Evolutionary conservation across 2,888 invertebrate species (phyloP).

Genomic region (Mesoligia furuncula): DNA sequence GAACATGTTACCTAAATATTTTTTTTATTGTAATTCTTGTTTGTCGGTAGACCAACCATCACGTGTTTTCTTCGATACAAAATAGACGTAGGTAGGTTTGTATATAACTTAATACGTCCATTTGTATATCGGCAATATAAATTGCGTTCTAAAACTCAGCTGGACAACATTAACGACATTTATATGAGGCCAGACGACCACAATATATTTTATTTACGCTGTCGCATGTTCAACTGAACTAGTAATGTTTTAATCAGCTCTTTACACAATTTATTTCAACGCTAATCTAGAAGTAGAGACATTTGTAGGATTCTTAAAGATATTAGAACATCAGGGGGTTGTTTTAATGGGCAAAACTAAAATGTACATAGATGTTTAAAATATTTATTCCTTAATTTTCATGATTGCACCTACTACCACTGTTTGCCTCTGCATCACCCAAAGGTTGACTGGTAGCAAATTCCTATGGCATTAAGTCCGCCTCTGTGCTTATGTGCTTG

Average conservation of each 20-base stretch:
- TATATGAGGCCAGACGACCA: conserved; percentile 51
- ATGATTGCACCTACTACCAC: neutral
- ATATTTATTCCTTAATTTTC: too few relatives aligned
- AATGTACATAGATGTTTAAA: neutral
- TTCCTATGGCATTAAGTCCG: neutral
- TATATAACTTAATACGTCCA: conserved; percentile 9
- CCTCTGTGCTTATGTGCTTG: neutral
- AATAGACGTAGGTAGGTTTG: neutral
- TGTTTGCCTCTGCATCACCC: neutral
- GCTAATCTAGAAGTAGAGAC: conserved; percentile 43
- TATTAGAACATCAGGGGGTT: neutral
- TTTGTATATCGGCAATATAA: conserved; percentile 50
- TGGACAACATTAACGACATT: conserved; percentile 45
- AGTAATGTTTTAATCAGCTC: conserved; percentile 63
- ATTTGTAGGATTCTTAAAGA: conserved; percentile 11
- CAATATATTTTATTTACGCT: conserved; percentile 60
- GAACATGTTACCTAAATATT: neutral
- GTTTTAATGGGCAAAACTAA: neutral
- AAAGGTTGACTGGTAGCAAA: neutral
- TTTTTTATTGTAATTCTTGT: neutral
- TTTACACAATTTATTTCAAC: conserved; percentile 57
- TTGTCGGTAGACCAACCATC: neutral
- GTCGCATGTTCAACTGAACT: conserved; percentile 32
- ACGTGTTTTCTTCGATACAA: neutral
- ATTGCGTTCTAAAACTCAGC: conserved; percentile 42